Evolutionary conservation across 2,113 vertebrate species (phyloP), one percentile per base, ranked within the genome.

Genomic region (Macquaria ambigua): DNA sequence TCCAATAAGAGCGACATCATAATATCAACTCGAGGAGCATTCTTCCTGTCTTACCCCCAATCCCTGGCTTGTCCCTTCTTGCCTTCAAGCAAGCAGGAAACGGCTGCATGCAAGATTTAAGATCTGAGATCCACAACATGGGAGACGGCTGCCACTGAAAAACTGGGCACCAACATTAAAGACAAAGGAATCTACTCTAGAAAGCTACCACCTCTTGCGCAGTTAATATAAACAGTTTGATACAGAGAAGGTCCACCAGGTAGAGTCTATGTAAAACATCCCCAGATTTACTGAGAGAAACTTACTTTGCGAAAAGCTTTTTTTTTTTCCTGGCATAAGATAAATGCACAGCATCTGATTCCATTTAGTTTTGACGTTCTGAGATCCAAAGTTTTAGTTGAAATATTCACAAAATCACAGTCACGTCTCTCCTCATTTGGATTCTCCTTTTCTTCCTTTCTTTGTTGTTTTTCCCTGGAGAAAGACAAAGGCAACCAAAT

Each of bases 61-160:
- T 87, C 85, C 83, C 72, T 67, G 83, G 92, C 95, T 90, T 95
- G 95, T 94, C 92, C 93, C 91, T 93, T 95, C 93, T 93, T 94
- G 94, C 91, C 93, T 93, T 82, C 67, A 5, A 93, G 93, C 92
- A 37, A 88, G 83, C 84, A 91, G 84, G 83, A 91, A 91, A 81
- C 43, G 74, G 31, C 77, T 77, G 73, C 81, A 87, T 81, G 89
- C 78, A 43, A 84, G 79, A 90, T 76, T 81, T 89, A 76, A 81
- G 83, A 88, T 85, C 70, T 75, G 73, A 91, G 78, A 83, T 90
- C 83, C 82, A 74, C 88, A 89, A 84, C 68, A 39, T 16, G 64
- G 37, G 64, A 91, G 83, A 83, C 34, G 62, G 50, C 73, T 85
- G 79, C 77, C 76, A 73, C 77, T 23, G 39, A 48, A 79, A 81